A percentile compares a stretch with the other conserved stretches of the same genome.
Conservation (phyloP, 2,113 vertebrate genomes). For the Hippocampus guttulatus region DNA sequence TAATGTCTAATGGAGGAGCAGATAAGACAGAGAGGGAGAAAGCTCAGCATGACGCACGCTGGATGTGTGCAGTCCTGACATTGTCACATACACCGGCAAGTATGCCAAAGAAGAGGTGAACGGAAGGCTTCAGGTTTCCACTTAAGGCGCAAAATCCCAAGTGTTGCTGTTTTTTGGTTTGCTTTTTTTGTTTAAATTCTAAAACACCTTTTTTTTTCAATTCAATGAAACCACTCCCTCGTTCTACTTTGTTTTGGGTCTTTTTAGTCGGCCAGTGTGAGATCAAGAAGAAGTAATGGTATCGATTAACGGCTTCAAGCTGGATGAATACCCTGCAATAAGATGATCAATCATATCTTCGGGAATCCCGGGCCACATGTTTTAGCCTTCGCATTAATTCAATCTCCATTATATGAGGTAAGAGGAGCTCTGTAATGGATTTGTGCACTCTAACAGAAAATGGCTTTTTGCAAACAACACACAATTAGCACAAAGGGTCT, state of each 20-base stretch:
- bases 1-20: slow-evolving; percentile 71
- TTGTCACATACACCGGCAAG: neutral
- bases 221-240: neutral
- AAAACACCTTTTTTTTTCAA: neutral
- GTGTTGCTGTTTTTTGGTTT: too few relatives aligned
- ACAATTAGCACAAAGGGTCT: slow-evolving; percentile 89
- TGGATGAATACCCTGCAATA: slow-evolving; percentile 72
- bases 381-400: slow-evolving; percentile 89
- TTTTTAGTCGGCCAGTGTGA: slow-evolving; percentile 44
- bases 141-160: neutral
- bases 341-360: slow-evolving; percentile 95
- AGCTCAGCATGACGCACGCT: neutral
- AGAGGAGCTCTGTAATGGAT: slow-evolving; percentile 91
- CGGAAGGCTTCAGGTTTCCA: neutral
- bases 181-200: neutral
- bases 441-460: slow-evolving; percentile 99
- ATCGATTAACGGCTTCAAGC: slow-evolving; percentile 62
- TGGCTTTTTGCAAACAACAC: slow-evolving; percentile 91
- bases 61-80: neutral
- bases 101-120: neutral
- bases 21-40: slow-evolving; percentile 22
- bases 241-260: slow-evolving; percentile 20
- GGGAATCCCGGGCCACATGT: slow-evolving; percentile 50
- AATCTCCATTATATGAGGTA: slow-evolving; percentile 85
- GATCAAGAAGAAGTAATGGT: slow-evolving; percentile 53